These are phyloP conservation scores for Halictus ligatus DNA, from an alignment of 2,888 invertebrate species.

Conservation along the genomic window DNA sequence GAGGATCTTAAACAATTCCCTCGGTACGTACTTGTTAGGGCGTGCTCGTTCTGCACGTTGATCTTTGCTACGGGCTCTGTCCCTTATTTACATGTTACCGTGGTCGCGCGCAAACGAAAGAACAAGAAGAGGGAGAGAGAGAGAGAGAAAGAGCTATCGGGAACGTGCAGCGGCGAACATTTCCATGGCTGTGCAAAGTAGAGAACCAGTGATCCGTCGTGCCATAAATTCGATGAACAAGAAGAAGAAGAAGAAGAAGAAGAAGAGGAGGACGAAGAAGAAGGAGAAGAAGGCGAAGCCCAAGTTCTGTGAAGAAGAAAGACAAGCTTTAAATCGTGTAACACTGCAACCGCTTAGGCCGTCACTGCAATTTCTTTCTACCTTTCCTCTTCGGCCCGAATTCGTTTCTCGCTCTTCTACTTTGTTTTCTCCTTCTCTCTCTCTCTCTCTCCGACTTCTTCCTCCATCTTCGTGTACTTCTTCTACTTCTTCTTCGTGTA, in stretches of 20 bases:
- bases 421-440: background rate
- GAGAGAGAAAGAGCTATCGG: background rate
- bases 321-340: background rate
- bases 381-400: constrained; percentile 3
- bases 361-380: background rate
- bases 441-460: background rate
- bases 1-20: constrained; percentile 19
- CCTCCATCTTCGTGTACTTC: background rate
- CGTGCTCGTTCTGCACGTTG: constrained; percentile 20
- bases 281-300: constrained; percentile 17
- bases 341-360: constrained; percentile 5
- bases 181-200: constrained; percentile 50
- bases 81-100: constrained; percentile 49
- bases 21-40: constrained; percentile 1
- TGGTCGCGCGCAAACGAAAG: constrained; percentile 4
- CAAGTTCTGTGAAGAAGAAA: background rate
- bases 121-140: background rate
- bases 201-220: constrained; percentile 33
- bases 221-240: constrained; percentile 46
- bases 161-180: constrained; percentile 37
- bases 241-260: constrained; percentile 40
- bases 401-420: background rate
- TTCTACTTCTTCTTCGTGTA: background rate
- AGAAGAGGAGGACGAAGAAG: constrained; percentile 32
- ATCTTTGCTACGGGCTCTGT: constrained; percentile 10